These are phyloP conservation scores for Apamea sordens DNA, from an alignment of 2,888 invertebrate genomes.

Conservation along the genomic window DNA sequence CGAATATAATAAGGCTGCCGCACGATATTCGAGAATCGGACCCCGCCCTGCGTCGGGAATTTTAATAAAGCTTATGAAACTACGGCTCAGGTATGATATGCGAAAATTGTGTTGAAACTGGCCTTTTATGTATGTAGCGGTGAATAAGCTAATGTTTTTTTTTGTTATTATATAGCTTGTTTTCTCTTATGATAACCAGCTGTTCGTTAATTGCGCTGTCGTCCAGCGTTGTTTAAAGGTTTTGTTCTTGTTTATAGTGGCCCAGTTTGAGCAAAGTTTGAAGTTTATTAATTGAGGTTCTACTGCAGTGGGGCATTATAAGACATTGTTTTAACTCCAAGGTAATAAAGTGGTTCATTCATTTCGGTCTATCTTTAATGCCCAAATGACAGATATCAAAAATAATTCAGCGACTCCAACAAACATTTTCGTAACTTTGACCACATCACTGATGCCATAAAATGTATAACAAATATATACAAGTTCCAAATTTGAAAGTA, in stretches of 20 bases:
- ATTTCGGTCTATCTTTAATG: neutral
- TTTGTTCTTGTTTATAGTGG: slow-evolving; percentile 25
- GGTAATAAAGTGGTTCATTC: neutral
- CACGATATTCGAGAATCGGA: slow-evolving; percentile 79
- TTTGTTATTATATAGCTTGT: slow-evolving; percentile 38
- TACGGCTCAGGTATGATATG: slow-evolving; percentile 61
- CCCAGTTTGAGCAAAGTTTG: slow-evolving; percentile 24
- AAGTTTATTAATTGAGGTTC: slow-evolving; percentile 27
- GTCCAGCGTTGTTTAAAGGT: slow-evolving; percentile 13
- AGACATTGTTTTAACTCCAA: neutral
- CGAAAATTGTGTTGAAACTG: slow-evolving; percentile 67
- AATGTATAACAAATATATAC: slow-evolving; percentile 43
- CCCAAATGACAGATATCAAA: neutral
- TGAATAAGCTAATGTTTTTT: slow-evolving; percentile 35
- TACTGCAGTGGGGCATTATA: neutral
- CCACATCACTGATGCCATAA: slow-evolving; percentile 42
- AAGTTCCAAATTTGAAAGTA: slow-evolving; percentile 60
- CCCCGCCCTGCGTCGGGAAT: slow-evolving; percentile 73
- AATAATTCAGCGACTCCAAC: neutral
- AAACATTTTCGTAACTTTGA: slow-evolving; percentile 39
- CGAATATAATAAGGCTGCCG: slow-evolving; percentile 81
- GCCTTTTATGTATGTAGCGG: slow-evolving; percentile 42
- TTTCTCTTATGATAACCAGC: slow-evolving; percentile 30
- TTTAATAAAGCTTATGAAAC: slow-evolving; percentile 76
- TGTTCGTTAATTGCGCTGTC: slow-evolving; percentile 40